Percentiles rank a stretch among this genome's conserved stretches.
Conservation (phyloP, 2,888 invertebrate genomes). For the Amphimallon solstitiale region DNA sequence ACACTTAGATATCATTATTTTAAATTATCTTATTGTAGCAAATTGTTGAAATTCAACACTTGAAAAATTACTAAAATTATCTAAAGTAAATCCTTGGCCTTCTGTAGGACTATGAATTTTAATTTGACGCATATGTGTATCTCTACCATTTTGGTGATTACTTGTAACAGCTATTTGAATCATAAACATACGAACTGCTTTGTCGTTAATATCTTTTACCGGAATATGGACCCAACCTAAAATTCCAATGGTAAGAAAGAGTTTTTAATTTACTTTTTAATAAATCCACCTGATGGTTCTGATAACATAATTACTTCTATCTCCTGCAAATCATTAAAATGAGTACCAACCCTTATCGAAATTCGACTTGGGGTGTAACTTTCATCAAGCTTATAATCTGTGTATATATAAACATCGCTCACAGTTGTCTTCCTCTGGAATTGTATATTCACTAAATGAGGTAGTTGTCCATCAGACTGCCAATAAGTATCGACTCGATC, state of each 20-base stretch:
- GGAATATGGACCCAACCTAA: constrained; percentile 95
- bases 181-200: constrained; percentile 94
- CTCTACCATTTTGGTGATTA: constrained; percentile 98
- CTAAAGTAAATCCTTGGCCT: constrained; percentile 72
- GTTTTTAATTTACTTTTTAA: neutral
- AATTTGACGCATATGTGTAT: constrained; percentile 97
- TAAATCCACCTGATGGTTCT: constrained; percentile 92
- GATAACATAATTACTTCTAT: constrained; percentile 92
- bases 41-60: constrained; percentile 85
- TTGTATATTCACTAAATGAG: constrained; percentile 97
- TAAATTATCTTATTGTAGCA: constrained; percentile 78
- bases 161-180: constrained; percentile 95
- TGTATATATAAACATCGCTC: constrained; percentile 94
- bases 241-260: neutral
- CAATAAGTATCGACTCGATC: constrained; percentile 97
- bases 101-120: constrained; percentile 92
- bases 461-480: constrained; percentile 99
- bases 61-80: constrained; percentile 81
- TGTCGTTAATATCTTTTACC: constrained; percentile 86
- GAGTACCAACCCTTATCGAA: constrained; percentile 92
- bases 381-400: constrained; percentile 98
- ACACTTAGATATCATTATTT: neutral
- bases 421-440: constrained; percentile 95
- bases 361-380: constrained; percentile 98
- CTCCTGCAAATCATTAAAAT: constrained; percentile 96